Base-by-base conservation (phyloP, 2,113 vertebrate genomes). In the Salvator merianae region DNA sequence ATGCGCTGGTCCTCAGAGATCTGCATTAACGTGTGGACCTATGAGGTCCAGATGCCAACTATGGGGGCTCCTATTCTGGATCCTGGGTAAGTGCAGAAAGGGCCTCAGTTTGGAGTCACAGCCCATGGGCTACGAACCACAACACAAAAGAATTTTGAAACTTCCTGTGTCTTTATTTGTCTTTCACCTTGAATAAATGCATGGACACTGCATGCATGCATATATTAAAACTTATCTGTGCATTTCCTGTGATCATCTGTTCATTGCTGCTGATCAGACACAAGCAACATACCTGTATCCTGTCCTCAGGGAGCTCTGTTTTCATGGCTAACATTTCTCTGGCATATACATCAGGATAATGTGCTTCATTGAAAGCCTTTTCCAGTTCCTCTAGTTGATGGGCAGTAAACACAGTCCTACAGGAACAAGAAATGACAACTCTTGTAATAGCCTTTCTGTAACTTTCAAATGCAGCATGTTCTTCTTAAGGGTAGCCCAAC, bases 361-460 rank as follows among this genome's bases (percentile, higher is more conserved):
- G 99, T 1, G 99, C 98, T 85, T 99, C 97, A 0, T 97, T 97
- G 84, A 99, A 99, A 0, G 98, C 98, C 85, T 99, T 99, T 93
- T 99, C 98, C 94, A 99, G 92, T 90, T 98, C 98, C 91, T 99
- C 98, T 90, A 99, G 96, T 91, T 99, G 98, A 83, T 98, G 97
- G 24, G 97, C 97, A 1, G 98, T 99, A 90, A 99, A 99, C 70
- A 99, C 98, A 0, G 98, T 99, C 94, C 99, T 99, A 91, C 2
- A 70, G 5, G 63, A 40, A 82, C 65, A 26, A 84, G 24, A 84
- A 53, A 34, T 53, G 72, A 84, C 84, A 80, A 43, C 59, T 34
- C 7, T 50, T n/a, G 34, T 34, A 12, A 55, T 34, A 12, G 7
- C 50, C 24, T 14, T 63, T 13, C 22, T 36, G 38, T 53, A n/a